Evolutionary conservation across 1,140 invertebrate species (phyloP).

Genomic region (Plectus sambesii): DNA sequence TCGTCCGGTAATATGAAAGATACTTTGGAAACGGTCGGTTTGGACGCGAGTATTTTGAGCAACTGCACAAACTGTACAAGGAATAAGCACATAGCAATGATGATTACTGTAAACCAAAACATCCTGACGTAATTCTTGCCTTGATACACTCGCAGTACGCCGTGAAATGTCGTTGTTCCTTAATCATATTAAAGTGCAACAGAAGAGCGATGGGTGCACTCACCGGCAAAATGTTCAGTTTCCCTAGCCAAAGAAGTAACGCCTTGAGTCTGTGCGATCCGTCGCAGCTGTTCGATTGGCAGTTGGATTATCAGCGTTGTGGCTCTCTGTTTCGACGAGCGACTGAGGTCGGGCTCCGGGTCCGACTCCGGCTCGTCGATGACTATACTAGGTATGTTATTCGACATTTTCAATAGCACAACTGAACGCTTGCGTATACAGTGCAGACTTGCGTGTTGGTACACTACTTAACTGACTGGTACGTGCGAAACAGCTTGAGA

Average conservation of each 20-base stretch:
- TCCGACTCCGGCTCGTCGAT: too few relatives aligned
- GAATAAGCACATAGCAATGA: constrained; percentile 25
- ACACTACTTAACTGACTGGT: too few relatives aligned
- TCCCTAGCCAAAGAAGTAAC: constrained; percentile 26
- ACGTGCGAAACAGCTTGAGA: too few relatives aligned
- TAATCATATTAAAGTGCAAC: too few relatives aligned
- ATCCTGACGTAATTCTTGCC: constrained; percentile 20
- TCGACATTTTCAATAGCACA: too few relatives aligned
- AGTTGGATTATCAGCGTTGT: constrained; percentile 29
- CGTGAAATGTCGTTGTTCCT: constrained; percentile 40
- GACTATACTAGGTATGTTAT: too few relatives aligned
- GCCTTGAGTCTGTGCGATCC: constrained; percentile 29
- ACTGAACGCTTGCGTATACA: too few relatives aligned
- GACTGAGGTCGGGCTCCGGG: too few relatives aligned
- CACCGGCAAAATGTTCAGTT: constrained; percentile 40
- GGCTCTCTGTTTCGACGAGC: too few relatives aligned
- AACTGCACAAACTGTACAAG: constrained; percentile 28
- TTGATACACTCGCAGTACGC: constrained; percentile 36
- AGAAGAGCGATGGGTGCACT: constrained; percentile 1
- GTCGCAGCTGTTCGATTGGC: constrained; percentile 27
- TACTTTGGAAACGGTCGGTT: constrained; percentile 42
- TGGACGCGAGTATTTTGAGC: constrained; percentile 20
- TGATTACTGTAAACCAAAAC: constrained; percentile 33
- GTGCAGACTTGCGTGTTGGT: too few relatives aligned
- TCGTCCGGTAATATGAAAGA: constrained; percentile 35